Evolutionary conservation across 92 coral and sea anemone genomes (phyloP).

Genomic region (Siderastrea radians): DNA sequence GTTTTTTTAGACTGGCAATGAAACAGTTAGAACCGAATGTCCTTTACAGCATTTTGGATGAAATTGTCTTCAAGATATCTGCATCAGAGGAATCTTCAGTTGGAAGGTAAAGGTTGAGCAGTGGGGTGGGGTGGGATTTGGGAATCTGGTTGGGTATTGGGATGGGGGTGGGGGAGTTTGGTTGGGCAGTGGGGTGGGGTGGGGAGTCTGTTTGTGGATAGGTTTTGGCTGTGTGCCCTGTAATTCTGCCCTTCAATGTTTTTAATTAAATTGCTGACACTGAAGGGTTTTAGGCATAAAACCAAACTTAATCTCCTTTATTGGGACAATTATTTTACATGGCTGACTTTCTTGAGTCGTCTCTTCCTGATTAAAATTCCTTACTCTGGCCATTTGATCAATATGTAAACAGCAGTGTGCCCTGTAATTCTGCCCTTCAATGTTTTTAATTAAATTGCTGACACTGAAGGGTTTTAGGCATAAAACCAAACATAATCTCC

Average conservation of each 20-base stretch:
- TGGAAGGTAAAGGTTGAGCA: slow-evolving; percentile 74
- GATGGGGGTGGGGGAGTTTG: no score
- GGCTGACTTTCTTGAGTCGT: no score
- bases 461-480: no score
- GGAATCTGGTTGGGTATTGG: neutral
- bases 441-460: neutral
- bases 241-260: neutral
- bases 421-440: neutral
- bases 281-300: no score
- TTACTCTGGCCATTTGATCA: no score
- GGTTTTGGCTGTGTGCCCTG: neutral
- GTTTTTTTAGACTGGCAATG: slow-evolving; percentile 64
- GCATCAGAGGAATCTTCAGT: slow-evolving; percentile 92
- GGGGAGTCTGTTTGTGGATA: no score
- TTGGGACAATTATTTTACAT: no score
- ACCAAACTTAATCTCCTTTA: no score
- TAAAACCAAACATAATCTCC: no score
- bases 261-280: neutral
- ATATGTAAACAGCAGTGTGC: no score
- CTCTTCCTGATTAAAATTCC: no score
- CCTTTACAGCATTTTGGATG: slow-evolving; percentile 87
- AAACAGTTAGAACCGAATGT: slow-evolving; percentile 59
- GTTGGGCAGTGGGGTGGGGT: no score
- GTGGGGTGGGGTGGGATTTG: neutral
- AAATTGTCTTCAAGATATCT: slow-evolving; percentile 93